Percentiles rank a stretch among this genome's conserved stretches.
Evolutionary conservation across 2,113 vertebrate genomes (phyloP).

Genomic region (Camelus bactrianus): DNA sequence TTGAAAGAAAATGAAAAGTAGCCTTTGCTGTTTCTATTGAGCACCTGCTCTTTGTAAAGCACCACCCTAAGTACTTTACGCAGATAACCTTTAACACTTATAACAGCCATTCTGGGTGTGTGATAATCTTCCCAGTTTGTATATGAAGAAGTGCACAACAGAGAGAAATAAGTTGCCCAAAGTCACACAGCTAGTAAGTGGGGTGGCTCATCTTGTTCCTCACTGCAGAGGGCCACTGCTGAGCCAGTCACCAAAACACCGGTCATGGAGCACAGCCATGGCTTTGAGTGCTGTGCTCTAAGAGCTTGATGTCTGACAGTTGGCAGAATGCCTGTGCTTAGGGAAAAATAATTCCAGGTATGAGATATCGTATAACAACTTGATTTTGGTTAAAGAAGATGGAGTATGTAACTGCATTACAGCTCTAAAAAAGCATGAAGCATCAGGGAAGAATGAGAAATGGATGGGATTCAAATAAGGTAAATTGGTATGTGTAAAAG

Average conservation of each 20-base stretch:
- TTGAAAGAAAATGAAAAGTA: slow-evolving; percentile 52
- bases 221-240: not conserved
- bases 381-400: slow-evolving; percentile 31
- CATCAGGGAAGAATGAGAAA: not conserved
- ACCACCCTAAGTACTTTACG: not conserved
- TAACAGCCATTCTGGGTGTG: not conserved
- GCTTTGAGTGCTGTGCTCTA: not conserved
- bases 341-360: not conserved
- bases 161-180: not conserved
- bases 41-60: not conserved
- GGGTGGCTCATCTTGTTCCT: not conserved
- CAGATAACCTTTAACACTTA: not conserved
- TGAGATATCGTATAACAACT: not conserved
- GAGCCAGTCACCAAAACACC: not conserved
- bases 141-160: not conserved
- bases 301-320: not conserved
- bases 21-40: not conserved
- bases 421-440: not conserved
- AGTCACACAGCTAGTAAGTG: not conserved
- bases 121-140: slow-evolving; percentile 33
- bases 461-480: not conserved
- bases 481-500: not conserved
- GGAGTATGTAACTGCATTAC: not conserved
- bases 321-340: not conserved
- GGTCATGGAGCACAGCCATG: not conserved